These are phyloP conservation scores for Reinhardtius hippoglossoides DNA, from an alignment of 2,113 vertebrate genomes.

Conservation along the genomic window DNA sequence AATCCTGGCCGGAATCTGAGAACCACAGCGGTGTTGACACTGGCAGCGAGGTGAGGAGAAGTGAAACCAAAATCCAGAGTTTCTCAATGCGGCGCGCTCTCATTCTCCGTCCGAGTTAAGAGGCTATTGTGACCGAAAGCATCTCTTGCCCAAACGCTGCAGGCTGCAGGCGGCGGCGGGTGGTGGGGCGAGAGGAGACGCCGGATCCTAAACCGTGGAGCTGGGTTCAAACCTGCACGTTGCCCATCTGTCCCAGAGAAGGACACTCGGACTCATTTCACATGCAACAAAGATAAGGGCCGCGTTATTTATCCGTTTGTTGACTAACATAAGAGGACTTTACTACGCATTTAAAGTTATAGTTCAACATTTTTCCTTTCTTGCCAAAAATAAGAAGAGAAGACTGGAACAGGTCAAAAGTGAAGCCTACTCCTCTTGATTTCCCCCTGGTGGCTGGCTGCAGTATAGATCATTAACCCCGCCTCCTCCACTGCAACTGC, in stretches of 20 bases:
- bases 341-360: not conserved
- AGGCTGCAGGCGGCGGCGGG: constrained; percentile 3
- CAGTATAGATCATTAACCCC: no score
- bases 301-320: no score
- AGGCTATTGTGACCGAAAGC: constrained; percentile 65
- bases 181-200: not conserved
- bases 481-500: no score
- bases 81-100: constrained; percentile 56
- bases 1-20: constrained; percentile 55
- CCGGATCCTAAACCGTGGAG: constrained; percentile 3
- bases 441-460: no score
- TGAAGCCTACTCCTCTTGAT: no score
- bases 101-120: constrained; percentile 45
- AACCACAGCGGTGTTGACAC: constrained; percentile 74
- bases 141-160: constrained; percentile 31
- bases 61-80: constrained; percentile 69
- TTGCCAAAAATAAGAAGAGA: no score
- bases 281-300: no score
- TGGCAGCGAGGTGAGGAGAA: constrained; percentile 71
- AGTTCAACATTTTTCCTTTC: no score
- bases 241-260: not conserved
- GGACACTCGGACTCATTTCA: not conserved
- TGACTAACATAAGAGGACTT: no score
- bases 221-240: constrained; percentile 19
- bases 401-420: no score